These are phyloP conservation scores for Drosophila algonquin DNA, from an alignment of 2,888 invertebrate genomes.

Conservation along the genomic window DNA sequence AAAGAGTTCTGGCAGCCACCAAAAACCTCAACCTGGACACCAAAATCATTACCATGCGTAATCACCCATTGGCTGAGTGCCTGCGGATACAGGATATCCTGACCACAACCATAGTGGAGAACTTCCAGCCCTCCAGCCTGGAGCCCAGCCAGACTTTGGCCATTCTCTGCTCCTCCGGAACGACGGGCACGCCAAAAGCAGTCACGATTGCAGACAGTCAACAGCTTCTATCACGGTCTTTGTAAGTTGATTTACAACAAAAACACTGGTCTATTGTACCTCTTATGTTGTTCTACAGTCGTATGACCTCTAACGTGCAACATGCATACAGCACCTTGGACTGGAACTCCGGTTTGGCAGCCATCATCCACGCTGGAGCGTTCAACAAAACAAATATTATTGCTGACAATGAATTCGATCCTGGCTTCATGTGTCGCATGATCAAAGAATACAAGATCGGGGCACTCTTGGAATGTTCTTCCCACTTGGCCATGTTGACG, in stretches of 20 bases:
- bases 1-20: slow-evolving; percentile 35
- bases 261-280: no score
- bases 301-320: slow-evolving; percentile 52
- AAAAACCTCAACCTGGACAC: slow-evolving; percentile 4
- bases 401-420: slow-evolving; percentile 32
- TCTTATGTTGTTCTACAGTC: slow-evolving; percentile 21
- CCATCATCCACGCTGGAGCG: slow-evolving; percentile 23
- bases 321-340: slow-evolving; percentile 51
- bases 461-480: slow-evolving; percentile 39
- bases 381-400: slow-evolving; percentile 41
- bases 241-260: slow-evolving; percentile 24
- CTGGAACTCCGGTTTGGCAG: slow-evolving; percentile 25
- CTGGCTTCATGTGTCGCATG: slow-evolving; percentile 36
- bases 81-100: slow-evolving; percentile 45
- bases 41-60: slow-evolving; percentile 51
- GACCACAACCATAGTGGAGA: slow-evolving; percentile 8
- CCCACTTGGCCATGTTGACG: slow-evolving; percentile 28
- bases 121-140: slow-evolving; percentile 55
- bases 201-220: slow-evolving; percentile 53
- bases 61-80: slow-evolving; percentile 25
- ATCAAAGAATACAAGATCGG: slow-evolving; percentile 53
- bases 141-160: slow-evolving; percentile 66
- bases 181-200: slow-evolving; percentile 76
- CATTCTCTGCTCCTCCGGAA: slow-evolving; percentile 79
- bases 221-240: slow-evolving; percentile 18